These are phyloP conservation scores for Periparus ater DNA, from an alignment of 2,797 vertebrate species.

Conservation along the genomic window DNA sequence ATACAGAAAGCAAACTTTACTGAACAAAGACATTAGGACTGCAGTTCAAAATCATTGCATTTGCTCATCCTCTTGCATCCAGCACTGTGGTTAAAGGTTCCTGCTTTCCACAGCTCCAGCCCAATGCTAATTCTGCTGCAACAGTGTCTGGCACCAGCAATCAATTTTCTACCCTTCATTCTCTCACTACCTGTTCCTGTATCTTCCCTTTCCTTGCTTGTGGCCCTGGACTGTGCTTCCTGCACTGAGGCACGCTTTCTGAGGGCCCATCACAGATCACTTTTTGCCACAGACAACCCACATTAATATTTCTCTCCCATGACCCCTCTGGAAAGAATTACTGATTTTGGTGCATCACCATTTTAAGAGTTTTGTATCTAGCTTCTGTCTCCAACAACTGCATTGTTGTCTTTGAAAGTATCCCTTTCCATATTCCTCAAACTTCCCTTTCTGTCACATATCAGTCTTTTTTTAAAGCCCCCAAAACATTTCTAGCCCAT, in stretches of 20 bases:
- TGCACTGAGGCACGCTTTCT: neutral
- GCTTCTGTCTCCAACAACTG: neutral
- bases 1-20: neutral
- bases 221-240: neutral
- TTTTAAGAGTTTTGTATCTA: neutral
- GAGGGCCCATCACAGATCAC: neutral
- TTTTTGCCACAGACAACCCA: neutral
- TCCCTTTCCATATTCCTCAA: neutral
- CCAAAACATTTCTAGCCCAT: neutral
- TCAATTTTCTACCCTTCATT: neutral
- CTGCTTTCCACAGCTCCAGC: neutral
- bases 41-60: neutral
- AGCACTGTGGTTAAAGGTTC: neutral
- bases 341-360: neutral
- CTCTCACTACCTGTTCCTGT: neutral
- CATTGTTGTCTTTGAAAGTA: neutral
- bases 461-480: neutral
- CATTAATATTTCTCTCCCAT: neutral
- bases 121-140: neutral
- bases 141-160: neutral
- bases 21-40: neutral
- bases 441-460: neutral
- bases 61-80: neutral
- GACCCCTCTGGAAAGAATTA: neutral
- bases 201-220: neutral